These are phyloP conservation scores for Branchellion lobata DNA, from an alignment of 2,888 invertebrate species.

Conservation along the genomic window DNA sequence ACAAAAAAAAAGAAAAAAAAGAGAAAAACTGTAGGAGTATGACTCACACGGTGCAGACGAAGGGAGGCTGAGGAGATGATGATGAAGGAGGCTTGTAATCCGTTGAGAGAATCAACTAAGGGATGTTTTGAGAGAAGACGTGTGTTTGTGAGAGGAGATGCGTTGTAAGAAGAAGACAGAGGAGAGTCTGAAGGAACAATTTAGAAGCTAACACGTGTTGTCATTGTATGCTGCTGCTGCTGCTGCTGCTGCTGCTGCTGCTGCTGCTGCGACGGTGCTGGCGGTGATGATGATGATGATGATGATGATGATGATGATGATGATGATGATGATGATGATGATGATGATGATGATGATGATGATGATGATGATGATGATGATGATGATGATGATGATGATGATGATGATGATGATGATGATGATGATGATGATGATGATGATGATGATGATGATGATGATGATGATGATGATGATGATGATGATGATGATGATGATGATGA, in stretches of 20 bases:
- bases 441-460: conserved; percentile 50
- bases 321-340: conserved; percentile 48
- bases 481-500: conserved; percentile 49
- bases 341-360: conserved; percentile 48
- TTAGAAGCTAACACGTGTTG: too few species aligned
- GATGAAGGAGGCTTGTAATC: too few species aligned
- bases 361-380: conserved; percentile 50
- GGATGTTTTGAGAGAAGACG: too few species aligned
- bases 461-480: conserved; percentile 49
- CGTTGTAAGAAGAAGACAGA: too few species aligned
- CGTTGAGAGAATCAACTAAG: too few species aligned
- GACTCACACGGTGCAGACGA: too few species aligned
- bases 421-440: conserved; percentile 49
- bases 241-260: not conserved
- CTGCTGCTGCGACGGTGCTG: not conserved
- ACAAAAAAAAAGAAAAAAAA: too few species aligned
- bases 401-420: conserved; percentile 49
- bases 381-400: conserved; percentile 49
- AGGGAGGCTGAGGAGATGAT: too few species aligned
- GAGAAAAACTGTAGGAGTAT: too few species aligned
- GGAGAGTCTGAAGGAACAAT: too few species aligned
- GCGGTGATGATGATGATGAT: conserved; percentile 45
- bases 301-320: conserved; percentile 48
- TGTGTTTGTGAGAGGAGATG: too few species aligned
- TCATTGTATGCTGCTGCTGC: not conserved